Percentiles rank a stretch among this genome's conserved stretches.
These are phyloP conservation scores for Phyllostomus hastatus DNA, from an alignment of 2,113 vertebrate genomes.

Conservation along the genomic window DNA sequence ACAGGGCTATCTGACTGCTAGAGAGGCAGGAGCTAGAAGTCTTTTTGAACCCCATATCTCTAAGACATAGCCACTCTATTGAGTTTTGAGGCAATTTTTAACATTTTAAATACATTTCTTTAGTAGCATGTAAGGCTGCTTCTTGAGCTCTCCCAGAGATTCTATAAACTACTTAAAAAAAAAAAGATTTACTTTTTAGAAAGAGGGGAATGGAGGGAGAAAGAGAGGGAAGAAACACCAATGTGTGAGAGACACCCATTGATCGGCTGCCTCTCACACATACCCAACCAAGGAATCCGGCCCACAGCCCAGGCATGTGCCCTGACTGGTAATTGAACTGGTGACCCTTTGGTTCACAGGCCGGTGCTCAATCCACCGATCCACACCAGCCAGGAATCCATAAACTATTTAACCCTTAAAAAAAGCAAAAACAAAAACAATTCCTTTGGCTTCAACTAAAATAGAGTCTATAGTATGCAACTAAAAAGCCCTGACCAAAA, in stretches of 20 bases:
- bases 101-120: neutral
- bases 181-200: neutral
- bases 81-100: neutral
- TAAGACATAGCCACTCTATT: neutral
- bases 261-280: no score
- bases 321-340: no score
- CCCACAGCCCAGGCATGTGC: no score
- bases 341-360: no score
- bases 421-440: neutral
- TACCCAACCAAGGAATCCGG: no score
- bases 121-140: neutral
- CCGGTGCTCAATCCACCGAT: no score
- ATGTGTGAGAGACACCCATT: no score
- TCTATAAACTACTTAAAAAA: neutral
- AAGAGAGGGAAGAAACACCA: no score
- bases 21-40: neutral
- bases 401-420: neutral
- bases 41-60: neutral
- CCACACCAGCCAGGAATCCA: no score
- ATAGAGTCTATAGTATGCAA: neutral
- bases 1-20: neutral
- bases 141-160: neutral
- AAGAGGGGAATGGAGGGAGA: no score
- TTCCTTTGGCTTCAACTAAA: neutral
- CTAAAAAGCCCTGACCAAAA: neutral